A percentile compares a stretch with the other conserved stretches of the same genome.
Evolutionary conservation across 1,140 invertebrate species (phyloP).

Genomic region (Leptestheria dahalacensis): DNA sequence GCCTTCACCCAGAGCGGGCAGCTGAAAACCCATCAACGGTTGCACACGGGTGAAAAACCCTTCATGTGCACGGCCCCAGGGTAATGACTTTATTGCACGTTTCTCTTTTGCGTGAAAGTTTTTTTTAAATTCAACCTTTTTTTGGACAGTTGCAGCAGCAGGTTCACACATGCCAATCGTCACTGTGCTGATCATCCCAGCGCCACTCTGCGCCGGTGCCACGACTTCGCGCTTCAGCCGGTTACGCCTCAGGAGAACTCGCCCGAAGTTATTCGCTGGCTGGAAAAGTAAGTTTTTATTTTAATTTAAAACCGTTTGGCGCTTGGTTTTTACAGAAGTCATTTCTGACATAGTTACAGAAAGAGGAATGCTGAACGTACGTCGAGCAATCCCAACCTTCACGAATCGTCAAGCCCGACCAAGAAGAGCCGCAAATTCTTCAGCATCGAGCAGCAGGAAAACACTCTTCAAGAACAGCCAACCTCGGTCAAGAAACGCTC

Average conservation of each 20-base stretch:
- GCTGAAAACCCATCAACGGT: slow-evolving; percentile 61
- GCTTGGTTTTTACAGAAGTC: background rate
- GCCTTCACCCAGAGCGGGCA: slow-evolving; percentile 72
- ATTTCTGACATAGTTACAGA: slow-evolving; percentile 6
- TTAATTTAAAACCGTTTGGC: background rate
- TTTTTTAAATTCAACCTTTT: slow-evolving; percentile 1
- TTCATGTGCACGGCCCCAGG: slow-evolving; percentile 53
- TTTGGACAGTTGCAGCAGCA: slow-evolving; percentile 35
- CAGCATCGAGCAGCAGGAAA: slow-evolving; percentile 10
- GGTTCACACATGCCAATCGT: slow-evolving; percentile 67
- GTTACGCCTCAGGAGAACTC: slow-evolving; percentile 33
- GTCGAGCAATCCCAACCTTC: background rate
- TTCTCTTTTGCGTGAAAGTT: background rate
- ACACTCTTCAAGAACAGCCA: background rate
- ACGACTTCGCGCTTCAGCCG: slow-evolving; percentile 36
- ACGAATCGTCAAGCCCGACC: background rate
- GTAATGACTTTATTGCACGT: slow-evolving; percentile 26
- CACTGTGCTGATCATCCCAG: slow-evolving; percentile 52
- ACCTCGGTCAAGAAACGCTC: background rate
- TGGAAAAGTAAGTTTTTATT: slow-evolving; percentile 35
- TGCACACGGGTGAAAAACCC: slow-evolving; percentile 69
- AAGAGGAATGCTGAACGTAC: slow-evolving; percentile 8
- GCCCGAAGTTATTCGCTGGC: slow-evolving; percentile 38
- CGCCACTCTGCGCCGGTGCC: slow-evolving; percentile 36
- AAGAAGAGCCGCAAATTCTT: background rate